Evolutionary conservation across 2,888 invertebrate species (phyloP).

Genomic region (Tetrapedia diversipes): DNA sequence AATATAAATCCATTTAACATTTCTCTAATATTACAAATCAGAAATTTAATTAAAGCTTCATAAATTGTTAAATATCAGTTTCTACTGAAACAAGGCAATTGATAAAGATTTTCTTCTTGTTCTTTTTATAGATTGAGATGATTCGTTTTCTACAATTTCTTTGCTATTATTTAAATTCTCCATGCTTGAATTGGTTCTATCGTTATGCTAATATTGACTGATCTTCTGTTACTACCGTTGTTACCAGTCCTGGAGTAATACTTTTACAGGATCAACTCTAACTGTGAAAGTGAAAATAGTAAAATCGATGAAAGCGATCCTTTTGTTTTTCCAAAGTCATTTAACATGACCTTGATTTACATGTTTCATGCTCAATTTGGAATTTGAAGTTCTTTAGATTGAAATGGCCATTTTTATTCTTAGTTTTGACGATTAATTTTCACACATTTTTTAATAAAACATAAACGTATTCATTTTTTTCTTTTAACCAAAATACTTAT

Average conservation of each 20-base stretch:
- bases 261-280: slow-evolving; percentile 1
- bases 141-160: slow-evolving; percentile 22
- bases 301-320: slow-evolving; percentile 26
- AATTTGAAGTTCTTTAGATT: background rate
- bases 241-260: background rate
- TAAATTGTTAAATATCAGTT: background rate
- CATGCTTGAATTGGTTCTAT: background rate
- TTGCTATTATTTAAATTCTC: slow-evolving; percentile 1
- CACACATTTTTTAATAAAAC: too few species aligned
- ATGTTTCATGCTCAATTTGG: background rate
- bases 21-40: background rate
- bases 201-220: background rate
- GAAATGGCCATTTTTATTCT: background rate
- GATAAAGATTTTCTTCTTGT: background rate
- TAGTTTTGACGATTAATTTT: background rate
- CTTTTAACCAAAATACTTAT: too few species aligned
- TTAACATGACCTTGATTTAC: slow-evolving; percentile 16
- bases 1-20: too few species aligned
- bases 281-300: slow-evolving; percentile 25
- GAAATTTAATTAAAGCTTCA: background rate
- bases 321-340: slow-evolving; percentile 23
- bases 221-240: background rate
- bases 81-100: background rate
- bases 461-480: too few species aligned
- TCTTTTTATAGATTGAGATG: background rate